Percentiles rank a stretch among this genome's conserved stretches.
Conservation (phyloP, 2,888 invertebrate genomes). For the Lasioglossum malachurum region DNA sequence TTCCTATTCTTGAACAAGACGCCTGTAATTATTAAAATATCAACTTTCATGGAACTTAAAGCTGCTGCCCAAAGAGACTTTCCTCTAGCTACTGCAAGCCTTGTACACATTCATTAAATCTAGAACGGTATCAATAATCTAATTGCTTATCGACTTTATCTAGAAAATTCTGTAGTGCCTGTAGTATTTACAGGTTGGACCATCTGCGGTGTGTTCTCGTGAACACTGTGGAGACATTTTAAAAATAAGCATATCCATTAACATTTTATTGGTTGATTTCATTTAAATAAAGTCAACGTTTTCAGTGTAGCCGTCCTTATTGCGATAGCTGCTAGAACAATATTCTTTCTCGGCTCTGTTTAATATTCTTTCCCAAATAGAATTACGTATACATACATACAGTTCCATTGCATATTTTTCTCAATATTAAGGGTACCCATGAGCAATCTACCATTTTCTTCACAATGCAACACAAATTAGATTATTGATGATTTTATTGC, state of each 20-base stretch:
- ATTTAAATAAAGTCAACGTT: neutral
- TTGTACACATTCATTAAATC: slow-evolving; percentile 26
- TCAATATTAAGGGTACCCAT: neutral
- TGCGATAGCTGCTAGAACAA: neutral
- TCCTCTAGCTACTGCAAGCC: slow-evolving; percentile 20
- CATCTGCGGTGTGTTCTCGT: slow-evolving; percentile 18
- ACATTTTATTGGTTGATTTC: neutral
- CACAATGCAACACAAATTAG: neutral
- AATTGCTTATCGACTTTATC: slow-evolving; percentile 21
- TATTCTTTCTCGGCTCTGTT: neutral
- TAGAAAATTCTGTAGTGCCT: slow-evolving; percentile 33
- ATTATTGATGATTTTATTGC: too few relatives aligned
- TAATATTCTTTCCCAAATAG: neutral
- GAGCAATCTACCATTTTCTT: neutral
- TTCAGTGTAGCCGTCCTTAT: neutral
- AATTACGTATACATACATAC: neutral
- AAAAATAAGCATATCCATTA: neutral
- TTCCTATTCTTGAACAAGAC: neutral
- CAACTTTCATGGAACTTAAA: slow-evolving; percentile 42
- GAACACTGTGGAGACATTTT: slow-evolving; percentile 7
- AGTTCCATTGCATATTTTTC: neutral
- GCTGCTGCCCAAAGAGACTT: slow-evolving; percentile 41
- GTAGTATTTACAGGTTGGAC: slow-evolving; percentile 48
- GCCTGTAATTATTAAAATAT: slow-evolving; percentile 6
- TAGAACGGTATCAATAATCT: slow-evolving; percentile 22